Conservation (phyloP, 2,888 invertebrate genomes). For the Rhagophthalmus giganteus region DNA sequence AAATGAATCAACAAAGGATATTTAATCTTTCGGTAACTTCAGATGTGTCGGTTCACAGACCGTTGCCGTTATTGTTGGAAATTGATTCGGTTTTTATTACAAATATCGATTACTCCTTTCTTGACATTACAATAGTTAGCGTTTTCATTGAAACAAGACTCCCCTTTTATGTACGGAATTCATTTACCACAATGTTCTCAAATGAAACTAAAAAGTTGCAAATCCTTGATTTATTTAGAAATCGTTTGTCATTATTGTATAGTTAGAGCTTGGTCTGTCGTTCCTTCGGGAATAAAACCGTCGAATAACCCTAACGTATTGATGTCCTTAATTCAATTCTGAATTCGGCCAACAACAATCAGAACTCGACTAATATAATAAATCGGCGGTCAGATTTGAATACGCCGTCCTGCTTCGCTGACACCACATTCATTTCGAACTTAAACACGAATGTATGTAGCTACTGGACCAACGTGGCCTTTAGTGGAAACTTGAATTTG, state of each 20-base stretch:
- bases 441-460: constrained; percentile 28
- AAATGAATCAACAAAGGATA: constrained; percentile 23
- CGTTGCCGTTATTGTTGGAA: constrained; percentile 27
- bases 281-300: no score
- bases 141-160: constrained; percentile 4
- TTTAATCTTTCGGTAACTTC: constrained; percentile 26
- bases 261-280: neutral
- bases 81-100: constrained; percentile 30
- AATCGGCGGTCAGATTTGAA: constrained; percentile 32
- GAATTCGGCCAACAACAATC: constrained; percentile 28
- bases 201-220: no score
- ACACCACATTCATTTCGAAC: constrained; percentile 30
- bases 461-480: constrained; percentile 28
- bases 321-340: constrained; percentile 27
- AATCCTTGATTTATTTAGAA: constrained; percentile 1
- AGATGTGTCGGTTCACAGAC: constrained; percentile 19
- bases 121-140: constrained; percentile 1
- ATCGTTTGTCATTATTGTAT: neutral
- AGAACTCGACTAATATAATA: constrained; percentile 26
- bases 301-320: constrained; percentile 22
- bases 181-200: constrained; percentile 2
- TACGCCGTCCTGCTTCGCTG: constrained; percentile 30
- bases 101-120: constrained; percentile 27
- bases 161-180: neutral
- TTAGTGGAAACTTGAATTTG: constrained; percentile 27